A percentile compares a stretch with the other conserved stretches of the same genome.
phyloP scores from a whole-genome alignment of 2,888 invertebrate genomes.

The Caenorhabditis doughertyi region DNA sequence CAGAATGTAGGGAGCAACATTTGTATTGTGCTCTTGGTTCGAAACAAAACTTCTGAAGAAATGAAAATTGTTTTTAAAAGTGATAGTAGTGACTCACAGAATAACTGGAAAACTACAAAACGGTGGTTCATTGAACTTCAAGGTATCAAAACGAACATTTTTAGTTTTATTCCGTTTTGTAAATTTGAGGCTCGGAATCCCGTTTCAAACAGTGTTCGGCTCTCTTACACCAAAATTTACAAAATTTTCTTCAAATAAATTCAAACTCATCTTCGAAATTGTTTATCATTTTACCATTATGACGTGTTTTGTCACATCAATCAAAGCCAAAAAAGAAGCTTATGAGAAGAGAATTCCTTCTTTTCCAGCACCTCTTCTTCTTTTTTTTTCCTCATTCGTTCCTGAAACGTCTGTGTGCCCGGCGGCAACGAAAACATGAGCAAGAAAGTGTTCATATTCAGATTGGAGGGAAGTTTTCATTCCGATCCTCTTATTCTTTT shows the following conservation, averaged over 20 bases:
- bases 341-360: conserved; percentile 28
- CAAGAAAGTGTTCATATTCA: conserved; percentile 51
- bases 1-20: background rate
- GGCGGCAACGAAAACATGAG: conserved; percentile 52
- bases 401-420: conserved; percentile 44
- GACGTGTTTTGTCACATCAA: conserved; percentile 45
- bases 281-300: conserved; percentile 12
- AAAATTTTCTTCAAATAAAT: background rate
- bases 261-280: background rate
- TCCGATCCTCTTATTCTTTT: too few species aligned
- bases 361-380: conserved; percentile 19
- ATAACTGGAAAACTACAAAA: too few species aligned
- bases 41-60: background rate
- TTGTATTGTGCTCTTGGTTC: conserved; percentile 7
- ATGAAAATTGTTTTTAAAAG: background rate
- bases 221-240: background rate
- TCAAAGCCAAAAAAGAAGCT: conserved; percentile 48
- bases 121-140: too few species aligned
- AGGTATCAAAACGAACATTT: background rate
- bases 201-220: too few species aligned
- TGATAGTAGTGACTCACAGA: conserved; percentile 15
- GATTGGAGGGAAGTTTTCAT: conserved; percentile 18
- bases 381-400: conserved; percentile 6
- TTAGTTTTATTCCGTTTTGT: too few species aligned
- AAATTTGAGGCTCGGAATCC: too few species aligned